Percentiles rank a stretch among this genome's conserved stretches.
phyloP scores from a whole-genome alignment of 2,797 vertebrate genomes.

The Micrastur ruficollis region DNA sequence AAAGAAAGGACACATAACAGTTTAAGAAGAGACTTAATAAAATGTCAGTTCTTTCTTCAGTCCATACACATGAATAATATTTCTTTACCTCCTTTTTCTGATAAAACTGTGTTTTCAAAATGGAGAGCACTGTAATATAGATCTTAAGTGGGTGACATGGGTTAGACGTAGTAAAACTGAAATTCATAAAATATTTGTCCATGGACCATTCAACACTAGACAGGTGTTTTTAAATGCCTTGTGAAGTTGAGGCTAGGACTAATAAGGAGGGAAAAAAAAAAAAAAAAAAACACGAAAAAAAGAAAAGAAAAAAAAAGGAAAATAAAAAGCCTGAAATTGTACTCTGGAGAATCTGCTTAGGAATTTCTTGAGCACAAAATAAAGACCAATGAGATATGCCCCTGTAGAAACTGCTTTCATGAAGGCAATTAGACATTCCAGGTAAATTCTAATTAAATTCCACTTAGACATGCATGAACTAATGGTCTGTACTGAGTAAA shows the following conservation, averaged over 20 bases:
- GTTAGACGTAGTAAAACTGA: background rate
- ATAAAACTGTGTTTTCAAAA: background rate
- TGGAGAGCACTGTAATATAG: background rate
- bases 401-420: background rate
- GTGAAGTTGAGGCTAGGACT: background rate
- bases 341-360: background rate
- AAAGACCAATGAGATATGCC: background rate
- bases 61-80: background rate
- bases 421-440: background rate
- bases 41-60: background rate
- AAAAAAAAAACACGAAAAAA: fast-evolving
- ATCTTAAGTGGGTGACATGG: background rate
- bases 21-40: background rate
- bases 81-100: background rate
- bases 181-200: background rate
- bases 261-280: fast-evolving
- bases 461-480: background rate
- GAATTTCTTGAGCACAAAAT: background rate
- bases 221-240: background rate
- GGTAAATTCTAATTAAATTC: background rate
- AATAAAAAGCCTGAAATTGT: background rate
- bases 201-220: background rate
- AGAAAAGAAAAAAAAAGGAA: fast-evolving
- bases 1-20: background rate
- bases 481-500: background rate